phyloP scores from a whole-genome alignment of 2,113 vertebrate genomes.

The Gymnogyps californianus region DNA sequence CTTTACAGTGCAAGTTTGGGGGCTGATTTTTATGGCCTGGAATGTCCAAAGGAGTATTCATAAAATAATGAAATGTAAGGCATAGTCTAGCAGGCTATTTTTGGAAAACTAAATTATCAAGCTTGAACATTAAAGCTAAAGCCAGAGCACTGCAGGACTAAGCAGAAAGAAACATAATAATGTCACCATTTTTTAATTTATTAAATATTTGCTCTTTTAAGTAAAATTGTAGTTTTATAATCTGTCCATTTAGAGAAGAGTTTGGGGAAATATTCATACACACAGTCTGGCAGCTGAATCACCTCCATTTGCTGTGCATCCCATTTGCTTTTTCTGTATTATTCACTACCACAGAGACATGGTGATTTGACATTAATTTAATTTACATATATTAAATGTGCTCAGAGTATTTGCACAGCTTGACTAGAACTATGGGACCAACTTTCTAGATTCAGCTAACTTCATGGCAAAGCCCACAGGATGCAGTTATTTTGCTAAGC shows the following conservation, averaged over 20 bases:
- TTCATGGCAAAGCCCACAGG: not conserved
- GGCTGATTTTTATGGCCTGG: not conserved
- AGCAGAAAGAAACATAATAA: not conserved
- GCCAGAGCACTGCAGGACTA: not conserved
- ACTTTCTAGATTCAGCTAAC: not conserved
- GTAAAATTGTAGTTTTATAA: not conserved
- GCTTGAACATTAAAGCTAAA: not conserved
- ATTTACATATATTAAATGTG: slow-evolving; percentile 45
- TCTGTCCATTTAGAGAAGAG: not conserved
- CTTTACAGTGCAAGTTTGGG: not conserved
- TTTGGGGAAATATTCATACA: not conserved
- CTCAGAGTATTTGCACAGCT: slow-evolving; percentile 4
- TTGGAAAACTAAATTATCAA: not conserved
- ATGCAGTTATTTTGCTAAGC: not conserved
- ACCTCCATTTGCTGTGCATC: not conserved
- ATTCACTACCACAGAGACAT: not conserved
- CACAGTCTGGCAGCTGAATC: not conserved
- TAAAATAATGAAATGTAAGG: not conserved
- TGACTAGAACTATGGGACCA: not conserved
- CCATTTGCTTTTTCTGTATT: slow-evolving; percentile 25
- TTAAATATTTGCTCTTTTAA: not conserved
- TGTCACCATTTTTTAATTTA: not conserved
- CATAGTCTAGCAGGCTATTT: not conserved
- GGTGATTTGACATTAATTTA: slow-evolving; percentile 58
- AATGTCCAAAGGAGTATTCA: not conserved